Conservation (phyloP, 1,140 invertebrate species). For the Pectinophora gossypiella region DNA sequence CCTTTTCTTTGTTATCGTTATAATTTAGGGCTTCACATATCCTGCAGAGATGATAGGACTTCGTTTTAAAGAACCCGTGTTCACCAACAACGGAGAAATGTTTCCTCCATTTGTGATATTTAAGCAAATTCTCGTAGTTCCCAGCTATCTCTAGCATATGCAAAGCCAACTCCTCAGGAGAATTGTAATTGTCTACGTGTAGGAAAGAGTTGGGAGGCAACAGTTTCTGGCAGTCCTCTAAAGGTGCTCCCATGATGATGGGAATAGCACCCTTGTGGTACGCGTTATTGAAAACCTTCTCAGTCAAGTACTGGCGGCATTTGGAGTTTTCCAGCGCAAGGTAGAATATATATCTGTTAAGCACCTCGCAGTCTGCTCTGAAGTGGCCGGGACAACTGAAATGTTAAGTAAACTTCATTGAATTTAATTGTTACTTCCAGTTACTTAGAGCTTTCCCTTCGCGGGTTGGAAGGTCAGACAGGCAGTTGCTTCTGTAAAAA, state of each 20-base stretch:
- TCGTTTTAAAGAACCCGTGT: neutral
- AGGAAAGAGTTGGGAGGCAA: neutral
- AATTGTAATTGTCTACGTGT: neutral
- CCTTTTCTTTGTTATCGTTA: neutral
- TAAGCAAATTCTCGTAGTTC: neutral
- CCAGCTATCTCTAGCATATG: neutral
- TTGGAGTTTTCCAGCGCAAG: neutral
- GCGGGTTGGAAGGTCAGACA: no score
- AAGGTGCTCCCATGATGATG: neutral
- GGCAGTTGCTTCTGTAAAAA: no score
- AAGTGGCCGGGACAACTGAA: neutral
- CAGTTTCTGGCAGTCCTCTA: neutral
- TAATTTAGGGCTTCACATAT: neutral
- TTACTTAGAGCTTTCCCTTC: no score
- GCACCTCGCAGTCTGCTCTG: neutral
- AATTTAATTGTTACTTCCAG: neutral
- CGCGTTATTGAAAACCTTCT: neutral
- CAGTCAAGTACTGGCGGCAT: neutral
- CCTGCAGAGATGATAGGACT: neutral
- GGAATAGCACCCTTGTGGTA: neutral
- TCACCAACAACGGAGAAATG: neutral
- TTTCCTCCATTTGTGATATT: neutral
- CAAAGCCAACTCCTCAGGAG: neutral
- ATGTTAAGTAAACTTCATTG: neutral
- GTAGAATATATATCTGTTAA: neutral